These are phyloP conservation scores for Cheilosia soror DNA, from an alignment of 2,888 invertebrate genomes.

Conservation along the genomic window DNA sequence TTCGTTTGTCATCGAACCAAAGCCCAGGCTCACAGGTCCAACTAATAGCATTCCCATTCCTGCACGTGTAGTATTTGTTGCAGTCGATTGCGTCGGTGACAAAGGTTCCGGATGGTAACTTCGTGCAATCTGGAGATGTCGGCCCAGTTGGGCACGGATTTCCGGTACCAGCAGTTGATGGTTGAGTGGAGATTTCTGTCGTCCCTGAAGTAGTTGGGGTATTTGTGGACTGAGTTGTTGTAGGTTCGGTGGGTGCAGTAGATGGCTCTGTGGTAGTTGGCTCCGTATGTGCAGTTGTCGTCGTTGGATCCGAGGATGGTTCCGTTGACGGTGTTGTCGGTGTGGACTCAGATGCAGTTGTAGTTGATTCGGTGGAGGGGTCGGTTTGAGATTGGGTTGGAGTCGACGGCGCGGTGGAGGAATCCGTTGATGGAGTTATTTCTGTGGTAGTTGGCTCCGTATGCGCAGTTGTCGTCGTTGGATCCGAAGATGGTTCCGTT, in stretches of 20 bases:
- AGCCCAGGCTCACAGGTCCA: constrained; percentile 12
- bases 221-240: not conserved
- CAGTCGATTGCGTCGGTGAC: constrained; percentile 41
- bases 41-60: not conserved
- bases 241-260: not conserved
- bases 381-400: not conserved
- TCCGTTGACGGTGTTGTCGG: not conserved
- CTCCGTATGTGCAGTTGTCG: not conserved
- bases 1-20: constrained; percentile 29
- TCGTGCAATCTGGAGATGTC: constrained; percentile 17
- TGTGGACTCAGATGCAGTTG: not conserved
- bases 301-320: not conserved
- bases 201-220: not conserved
- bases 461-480: too few species aligned
- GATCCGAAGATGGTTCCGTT: too few species aligned
- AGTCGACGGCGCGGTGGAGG: not conserved
- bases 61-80: constrained; percentile 39
- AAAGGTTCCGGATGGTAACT: not conserved
- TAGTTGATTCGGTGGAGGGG: not conserved
- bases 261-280: not conserved
- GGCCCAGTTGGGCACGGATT: constrained; percentile 26
- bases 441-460: too few species aligned
- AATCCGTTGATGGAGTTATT: too few species aligned
- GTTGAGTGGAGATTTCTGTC: not conserved
- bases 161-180: not conserved